Evolutionary conservation across 2,113 vertebrate species (phyloP).

Genomic region (Hoplias malabaricus): DNA sequence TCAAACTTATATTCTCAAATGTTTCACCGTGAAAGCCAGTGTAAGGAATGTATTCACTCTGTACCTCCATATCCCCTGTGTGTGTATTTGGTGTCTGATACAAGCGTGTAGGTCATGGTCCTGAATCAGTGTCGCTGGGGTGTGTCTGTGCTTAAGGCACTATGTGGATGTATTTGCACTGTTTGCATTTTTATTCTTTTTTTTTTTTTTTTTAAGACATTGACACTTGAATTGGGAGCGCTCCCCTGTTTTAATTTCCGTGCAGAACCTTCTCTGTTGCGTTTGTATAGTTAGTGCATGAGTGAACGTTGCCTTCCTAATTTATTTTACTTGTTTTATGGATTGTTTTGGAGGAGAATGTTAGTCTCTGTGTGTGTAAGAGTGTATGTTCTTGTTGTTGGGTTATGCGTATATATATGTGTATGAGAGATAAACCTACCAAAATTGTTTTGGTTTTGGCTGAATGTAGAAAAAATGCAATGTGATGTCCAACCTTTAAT

Average conservation of each 20-base stretch:
- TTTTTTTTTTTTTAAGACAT: too few species aligned
- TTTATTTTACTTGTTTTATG: conserved; percentile 43
- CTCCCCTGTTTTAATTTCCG: conserved; percentile 29
- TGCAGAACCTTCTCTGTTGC: conserved; percentile 28
- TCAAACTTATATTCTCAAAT: not conserved
- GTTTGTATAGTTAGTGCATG: conserved; percentile 50
- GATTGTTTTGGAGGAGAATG: conserved; percentile 16
- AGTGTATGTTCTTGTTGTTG: not conserved
- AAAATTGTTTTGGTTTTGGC: conserved; percentile 28
- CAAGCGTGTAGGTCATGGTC: not conserved
- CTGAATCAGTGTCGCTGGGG: not conserved
- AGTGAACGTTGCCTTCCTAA: conserved; percentile 46
- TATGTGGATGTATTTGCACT: conserved; percentile 24
- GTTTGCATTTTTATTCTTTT: conserved; percentile 5
- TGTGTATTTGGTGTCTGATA: conserved; percentile 17
- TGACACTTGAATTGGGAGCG: conserved; percentile 11
- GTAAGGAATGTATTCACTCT: conserved; percentile 29
- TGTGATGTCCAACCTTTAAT: conserved; percentile 8
- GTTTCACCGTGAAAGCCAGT: not conserved
- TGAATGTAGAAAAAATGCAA: conserved; percentile 10
- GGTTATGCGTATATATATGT: conserved; percentile 19
- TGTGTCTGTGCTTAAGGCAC: not conserved
- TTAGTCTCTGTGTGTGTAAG: conserved; percentile 20
- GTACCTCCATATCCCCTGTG: conserved; percentile 19
- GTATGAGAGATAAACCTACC: conserved; percentile 7